A percentile compares a stretch with the other conserved stretches of the same genome.
Conservation (phyloP, 2,888 invertebrate genomes). For the Agrotis ipsilon region DNA sequence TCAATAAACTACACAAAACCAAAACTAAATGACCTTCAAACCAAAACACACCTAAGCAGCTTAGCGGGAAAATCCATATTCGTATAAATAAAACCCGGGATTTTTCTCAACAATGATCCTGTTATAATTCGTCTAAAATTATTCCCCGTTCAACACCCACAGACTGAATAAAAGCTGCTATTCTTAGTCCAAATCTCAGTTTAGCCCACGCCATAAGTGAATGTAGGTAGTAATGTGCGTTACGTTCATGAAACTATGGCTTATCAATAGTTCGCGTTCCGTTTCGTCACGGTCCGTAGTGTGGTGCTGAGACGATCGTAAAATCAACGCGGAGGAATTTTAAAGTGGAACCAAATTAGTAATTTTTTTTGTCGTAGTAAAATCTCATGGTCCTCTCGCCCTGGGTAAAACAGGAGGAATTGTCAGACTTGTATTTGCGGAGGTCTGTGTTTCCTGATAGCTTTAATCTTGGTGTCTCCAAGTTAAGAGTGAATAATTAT, state of each 20-base stretch:
- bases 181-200: conserved; percentile 30
- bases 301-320: conserved; percentile 34
- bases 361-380: no score
- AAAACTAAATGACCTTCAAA: no score
- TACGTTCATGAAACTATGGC: conserved; percentile 26
- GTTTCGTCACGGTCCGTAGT: conserved; percentile 45
- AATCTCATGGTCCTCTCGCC: no score
- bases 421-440: no score
- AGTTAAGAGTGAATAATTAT: no score
- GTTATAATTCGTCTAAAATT: conserved; percentile 6
- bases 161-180: conserved; percentile 28
- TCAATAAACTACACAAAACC: neutral
- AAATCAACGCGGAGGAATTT: conserved; percentile 19
- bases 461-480: no score
- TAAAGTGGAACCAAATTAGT: neutral
- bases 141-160: conserved; percentile 12
- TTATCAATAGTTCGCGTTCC: conserved; percentile 49
- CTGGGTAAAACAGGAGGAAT: no score
- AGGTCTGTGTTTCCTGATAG: no score
- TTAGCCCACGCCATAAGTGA: conserved; percentile 15
- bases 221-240: conserved; percentile 6
- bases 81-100: neutral
- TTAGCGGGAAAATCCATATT: neutral
- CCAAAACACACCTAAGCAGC: no score
- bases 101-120: neutral